Percentiles rank a stretch among this genome's conserved stretches.
Conservation (phyloP, 2,888 invertebrate genomes). For the Hyles lineata region DNA sequence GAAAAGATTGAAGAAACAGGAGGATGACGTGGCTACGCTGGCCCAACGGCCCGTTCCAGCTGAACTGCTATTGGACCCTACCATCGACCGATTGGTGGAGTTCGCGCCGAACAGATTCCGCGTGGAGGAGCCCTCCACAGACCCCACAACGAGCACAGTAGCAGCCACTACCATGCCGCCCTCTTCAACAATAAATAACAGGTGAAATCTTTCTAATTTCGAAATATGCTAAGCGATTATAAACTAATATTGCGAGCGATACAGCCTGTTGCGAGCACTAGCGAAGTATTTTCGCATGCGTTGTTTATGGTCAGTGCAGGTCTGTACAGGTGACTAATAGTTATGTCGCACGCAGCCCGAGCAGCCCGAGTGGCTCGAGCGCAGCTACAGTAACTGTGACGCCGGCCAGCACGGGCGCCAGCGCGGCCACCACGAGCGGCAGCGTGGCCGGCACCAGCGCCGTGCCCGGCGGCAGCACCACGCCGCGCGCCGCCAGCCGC, state of each 20-base stretch:
- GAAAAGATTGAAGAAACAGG: slow-evolving; percentile 92
- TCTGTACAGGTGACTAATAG: slow-evolving; percentile 60
- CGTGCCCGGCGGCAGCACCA: slow-evolving; percentile 54
- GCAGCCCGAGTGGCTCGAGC: slow-evolving; percentile 58
- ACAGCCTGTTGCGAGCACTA: slow-evolving; percentile 45
- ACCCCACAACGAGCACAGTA: slow-evolving; percentile 70
- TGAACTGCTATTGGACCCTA: slow-evolving; percentile 89
- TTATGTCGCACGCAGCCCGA: slow-evolving; percentile 78
- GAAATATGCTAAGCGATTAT: slow-evolving; percentile 52
- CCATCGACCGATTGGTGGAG: slow-evolving; percentile 91
- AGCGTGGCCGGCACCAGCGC: slow-evolving; percentile 36
- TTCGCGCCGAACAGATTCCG: slow-evolving; percentile 89
- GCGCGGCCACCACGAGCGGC: slow-evolving; percentile 73
- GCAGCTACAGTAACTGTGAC: slow-evolving; percentile 69
- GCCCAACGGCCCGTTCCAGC: slow-evolving; percentile 90
- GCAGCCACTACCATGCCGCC: slow-evolving; percentile 65
- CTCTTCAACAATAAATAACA: slow-evolving; percentile 65
- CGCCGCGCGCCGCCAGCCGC: slow-evolving; percentile 80
- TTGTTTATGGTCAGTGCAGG: slow-evolving; percentile 33
- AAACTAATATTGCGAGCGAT: slow-evolving; percentile 43
- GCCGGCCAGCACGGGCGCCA: slow-evolving; percentile 54
- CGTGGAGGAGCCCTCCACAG: slow-evolving; percentile 71
- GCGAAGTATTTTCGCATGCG: slow-evolving; percentile 48
- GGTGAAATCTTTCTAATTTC: slow-evolving; percentile 72
- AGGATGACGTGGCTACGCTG: slow-evolving; percentile 91